Base-by-base conservation (phyloP, 2,888 invertebrate species). In the Hecatera dysodea region DNA sequence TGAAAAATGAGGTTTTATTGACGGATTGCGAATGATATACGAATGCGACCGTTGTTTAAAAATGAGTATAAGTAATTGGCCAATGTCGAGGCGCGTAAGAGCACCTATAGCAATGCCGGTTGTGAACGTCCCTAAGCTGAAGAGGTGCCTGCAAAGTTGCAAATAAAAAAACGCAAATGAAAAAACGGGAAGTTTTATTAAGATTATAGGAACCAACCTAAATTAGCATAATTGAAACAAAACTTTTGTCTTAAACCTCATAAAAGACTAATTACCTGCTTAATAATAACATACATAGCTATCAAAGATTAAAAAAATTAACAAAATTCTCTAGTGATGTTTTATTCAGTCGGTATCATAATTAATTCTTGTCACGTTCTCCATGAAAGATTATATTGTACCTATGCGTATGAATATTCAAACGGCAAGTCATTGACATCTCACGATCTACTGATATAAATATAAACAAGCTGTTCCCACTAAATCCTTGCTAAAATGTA, bases 381-480 rank as follows among this genome's bases (percentile, higher is more conserved):
- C 59, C 71, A 53, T 71, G 72, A 73, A 86, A 88, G 86, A 87
- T 86, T 88, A 88, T 87, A 80, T 81, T 82, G 75, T 84, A 86
- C 78, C 78, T 85, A 83, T 79, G 85, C 72, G 83, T 82, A 91
- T 92, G 91, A 92, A 93, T 93, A 93, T 92, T 91, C 90, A 91
- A 84, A 84, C 66, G 63, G 59, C 72, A 83, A 78, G 76, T 74
- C 81, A 77, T 72, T 77, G 79, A 70, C 81, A 72, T 77, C 75
- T 66, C 72, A 64, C 57, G 64, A 77, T 83, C 67, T 60, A 67
- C 72, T 75, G 61, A 76, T 74, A 75, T 69, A 83, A 75, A 80
- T 67, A 76, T 73, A 80, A 72, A 84, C 73, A 70, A 83, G 64
- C 17, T 50, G 64, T 66, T 70, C 72, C 67, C 44, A 66, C 69